Conservation (phyloP, 2,113 vertebrate genomes). For the Lampris megalopsis region DNA sequence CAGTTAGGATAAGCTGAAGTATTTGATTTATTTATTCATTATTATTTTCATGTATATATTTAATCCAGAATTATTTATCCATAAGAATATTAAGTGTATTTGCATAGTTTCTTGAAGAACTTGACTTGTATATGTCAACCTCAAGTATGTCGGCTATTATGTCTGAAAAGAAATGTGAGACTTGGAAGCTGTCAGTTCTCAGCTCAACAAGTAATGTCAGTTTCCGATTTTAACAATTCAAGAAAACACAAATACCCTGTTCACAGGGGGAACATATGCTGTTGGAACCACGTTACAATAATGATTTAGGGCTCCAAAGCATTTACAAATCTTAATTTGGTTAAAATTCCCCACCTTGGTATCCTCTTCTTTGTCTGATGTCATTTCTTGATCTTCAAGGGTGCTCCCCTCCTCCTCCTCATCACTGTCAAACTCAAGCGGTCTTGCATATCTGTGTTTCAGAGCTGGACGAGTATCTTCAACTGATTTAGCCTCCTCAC, state of each 20-base stretch:
- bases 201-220: no score
- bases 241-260: no score
- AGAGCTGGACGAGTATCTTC: slow-evolving; percentile 77
- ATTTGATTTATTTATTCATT: not conserved
- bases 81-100: not conserved
- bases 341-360: slow-evolving; percentile 15
- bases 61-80: not conserved
- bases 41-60: not conserved
- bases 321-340: no score
- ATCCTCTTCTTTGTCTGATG: slow-evolving; percentile 81
- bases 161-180: no score
- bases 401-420: slow-evolving; percentile 84
- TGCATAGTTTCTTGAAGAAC: no score
- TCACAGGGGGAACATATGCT: no score
- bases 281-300: no score
- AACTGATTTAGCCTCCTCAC: slow-evolving; percentile 76
- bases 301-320: no score
- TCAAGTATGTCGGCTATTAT: no score
- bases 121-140: not conserved
- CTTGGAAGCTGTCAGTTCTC: no score
- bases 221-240: no score
- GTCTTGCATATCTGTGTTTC: slow-evolving; percentile 88
- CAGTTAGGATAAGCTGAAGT: not conserved
- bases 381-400: slow-evolving; percentile 72
- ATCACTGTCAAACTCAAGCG: slow-evolving; percentile 90